Conservation (phyloP, 2,113 vertebrate species). For the Gallinago media region DNA sequence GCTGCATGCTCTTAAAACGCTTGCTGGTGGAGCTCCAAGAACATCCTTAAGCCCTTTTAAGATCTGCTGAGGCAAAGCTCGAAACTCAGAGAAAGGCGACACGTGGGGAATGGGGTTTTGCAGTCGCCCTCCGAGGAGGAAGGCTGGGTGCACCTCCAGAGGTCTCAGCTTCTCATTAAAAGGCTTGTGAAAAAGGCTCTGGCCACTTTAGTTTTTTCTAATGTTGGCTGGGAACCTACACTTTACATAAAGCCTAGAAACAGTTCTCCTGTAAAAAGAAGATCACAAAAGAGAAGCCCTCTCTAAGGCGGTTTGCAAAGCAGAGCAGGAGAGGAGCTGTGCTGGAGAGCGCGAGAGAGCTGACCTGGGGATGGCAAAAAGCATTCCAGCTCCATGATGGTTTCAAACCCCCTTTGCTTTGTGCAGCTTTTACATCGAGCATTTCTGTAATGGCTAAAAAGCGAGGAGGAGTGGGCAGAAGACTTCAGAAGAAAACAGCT, state of each 20-base stretch:
- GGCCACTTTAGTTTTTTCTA: rapidly evolving
- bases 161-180: not conserved
- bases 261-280: rapidly evolving
- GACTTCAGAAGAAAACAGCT: not conserved
- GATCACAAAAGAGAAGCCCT: not conserved
- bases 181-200: not conserved
- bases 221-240: not conserved
- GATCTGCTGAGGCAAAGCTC: slow-evolving; percentile 14
- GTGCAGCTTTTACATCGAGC: not conserved
- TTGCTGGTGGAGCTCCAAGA: slow-evolving; percentile 31
- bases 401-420: not conserved
- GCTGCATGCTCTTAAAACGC: slow-evolving; percentile 2
- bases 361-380: rapidly evolving
- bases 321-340: rapidly evolving
- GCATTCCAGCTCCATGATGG: rapidly evolving
- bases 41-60: slow-evolving; percentile 17
- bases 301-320: not conserved
- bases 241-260: not conserved
- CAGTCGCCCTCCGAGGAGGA: not conserved
- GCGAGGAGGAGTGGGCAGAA: slow-evolving; percentile 15
- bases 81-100: not conserved
- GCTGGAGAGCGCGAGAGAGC: rapidly evolving
- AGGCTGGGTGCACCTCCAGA: not conserved
- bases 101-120: not conserved
- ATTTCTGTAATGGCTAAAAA: not conserved